These are phyloP conservation scores for Takifugu flavidus DNA, from an alignment of 2,113 vertebrate species.

Conservation along the genomic window DNA sequence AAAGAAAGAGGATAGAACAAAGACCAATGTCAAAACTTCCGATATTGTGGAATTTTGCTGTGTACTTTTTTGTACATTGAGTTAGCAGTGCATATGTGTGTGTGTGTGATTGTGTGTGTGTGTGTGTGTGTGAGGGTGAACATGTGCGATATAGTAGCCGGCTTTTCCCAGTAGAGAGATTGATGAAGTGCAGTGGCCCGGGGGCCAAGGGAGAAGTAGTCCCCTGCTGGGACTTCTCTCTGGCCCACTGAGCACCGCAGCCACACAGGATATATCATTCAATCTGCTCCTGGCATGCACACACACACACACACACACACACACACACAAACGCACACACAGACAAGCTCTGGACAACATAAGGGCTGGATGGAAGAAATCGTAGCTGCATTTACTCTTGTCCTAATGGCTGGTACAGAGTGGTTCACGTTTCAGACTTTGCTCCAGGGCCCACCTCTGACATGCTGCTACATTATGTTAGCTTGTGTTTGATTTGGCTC, in stretches of 20 bases:
- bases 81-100: background rate
- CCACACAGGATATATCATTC: constrained; percentile 73
- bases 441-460: constrained; percentile 63
- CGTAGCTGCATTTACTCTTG: constrained; percentile 63
- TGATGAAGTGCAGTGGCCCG: constrained; percentile 66
- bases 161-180: constrained; percentile 66
- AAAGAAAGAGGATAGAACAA: too few species aligned
- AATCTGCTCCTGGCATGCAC: constrained; percentile 55
- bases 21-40: too few species aligned
- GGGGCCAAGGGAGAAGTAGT: constrained; percentile 54
- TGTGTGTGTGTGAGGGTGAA: constrained; percentile 19
- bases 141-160: constrained; percentile 34
- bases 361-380: constrained; percentile 58
- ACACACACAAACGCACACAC: constrained; percentile 26
- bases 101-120: constrained; percentile 27
- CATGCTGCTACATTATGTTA: constrained; percentile 75
- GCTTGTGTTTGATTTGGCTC: constrained; percentile 74
- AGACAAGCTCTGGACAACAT: constrained; percentile 55
- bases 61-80: background rate
- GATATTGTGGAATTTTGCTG: background rate
- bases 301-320: constrained; percentile 21
- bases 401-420: constrained; percentile 69
- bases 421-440: constrained; percentile 66
- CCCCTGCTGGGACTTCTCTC: constrained; percentile 74
- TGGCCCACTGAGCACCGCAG: constrained; percentile 72